Base-by-base conservation (phyloP, 2,113 vertebrate genomes). In the Acanthochromis polyacanthus region DNA sequence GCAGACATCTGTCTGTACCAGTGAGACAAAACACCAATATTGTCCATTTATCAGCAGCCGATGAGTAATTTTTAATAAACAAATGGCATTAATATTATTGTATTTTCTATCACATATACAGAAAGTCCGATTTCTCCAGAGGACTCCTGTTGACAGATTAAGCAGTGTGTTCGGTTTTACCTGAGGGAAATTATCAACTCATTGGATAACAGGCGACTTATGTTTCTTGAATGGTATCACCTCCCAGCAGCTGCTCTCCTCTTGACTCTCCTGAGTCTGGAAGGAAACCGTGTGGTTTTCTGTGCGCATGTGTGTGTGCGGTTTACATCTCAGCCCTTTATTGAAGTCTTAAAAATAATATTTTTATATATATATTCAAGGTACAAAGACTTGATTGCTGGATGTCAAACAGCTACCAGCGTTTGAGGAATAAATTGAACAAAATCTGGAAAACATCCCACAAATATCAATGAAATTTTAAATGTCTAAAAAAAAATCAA, bases 141-240 rank as follows among this genome's bases (percentile, higher is more conserved):
- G 76, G 82, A 77, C 55, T 79, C 46, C 69, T 68, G 76, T 78
- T 71, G 78, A 71, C 74, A 87, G 90, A 91, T 91, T 90, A 91
- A 89, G 74, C 73, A 68, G 68, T 55, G 74, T 10, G 51, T 63
- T 67, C 36, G 51, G 73, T 30, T 87, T 84, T 85, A 91, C 90
- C 91, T 91, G 82, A 67, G 88, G 90, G 88, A 92, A 91, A 93
- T 92, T 71, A 91, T 89, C 74, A 85, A 71, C 53, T 88, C 79
- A 75, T 67, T 80, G 89, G 82, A 77, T 86, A 89, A 89, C 84
- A 85, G 90, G 72, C 70, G 80, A 87, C 79, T 86, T 78, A 53
- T 71, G 83, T 61, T 76, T 45, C 81, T 84, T 89, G 80, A 90
- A 92, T 89, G 83, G 75, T 92, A 93, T 93, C 91, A 86, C 86